Evolutionary conservation across 1,140 invertebrate species (phyloP).

Genomic region (Ditylenchus dipsaci): DNA sequence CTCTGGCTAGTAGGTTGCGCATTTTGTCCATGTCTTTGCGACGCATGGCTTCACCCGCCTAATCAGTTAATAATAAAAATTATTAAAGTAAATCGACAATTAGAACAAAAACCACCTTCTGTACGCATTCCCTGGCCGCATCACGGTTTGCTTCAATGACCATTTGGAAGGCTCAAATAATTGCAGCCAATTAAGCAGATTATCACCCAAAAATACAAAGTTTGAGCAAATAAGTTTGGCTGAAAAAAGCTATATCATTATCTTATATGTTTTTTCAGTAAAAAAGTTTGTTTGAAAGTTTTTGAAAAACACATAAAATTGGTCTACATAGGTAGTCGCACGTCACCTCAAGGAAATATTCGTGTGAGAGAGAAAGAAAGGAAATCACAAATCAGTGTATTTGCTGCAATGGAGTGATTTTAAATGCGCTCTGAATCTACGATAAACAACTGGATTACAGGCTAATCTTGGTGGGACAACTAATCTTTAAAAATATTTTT

Average conservation of each 20-base stretch:
- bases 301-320: no score
- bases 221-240: neutral
- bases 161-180: constrained; percentile 10
- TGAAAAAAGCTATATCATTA: neutral
- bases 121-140: constrained; percentile 38
- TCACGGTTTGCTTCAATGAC: constrained; percentile 47
- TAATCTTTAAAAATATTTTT: no score
- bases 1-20: constrained; percentile 44
- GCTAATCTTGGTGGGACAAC: no score
- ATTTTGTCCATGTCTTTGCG: constrained; percentile 40
- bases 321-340: no score
- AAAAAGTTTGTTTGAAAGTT: no score
- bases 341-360: neutral
- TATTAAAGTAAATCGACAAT: neutral
- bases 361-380: neutral
- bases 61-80: neutral
- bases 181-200: neutral
- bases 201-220: constrained; percentile 1
- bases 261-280: no score
- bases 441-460: no score
- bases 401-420: neutral
- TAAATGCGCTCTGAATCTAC: no score
- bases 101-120: constrained; percentile 17
- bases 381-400: neutral
- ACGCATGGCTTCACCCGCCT: constrained; percentile 37